Conservation (phyloP, 1,140 invertebrate genomes). For the Lycorma delicatula region DNA sequence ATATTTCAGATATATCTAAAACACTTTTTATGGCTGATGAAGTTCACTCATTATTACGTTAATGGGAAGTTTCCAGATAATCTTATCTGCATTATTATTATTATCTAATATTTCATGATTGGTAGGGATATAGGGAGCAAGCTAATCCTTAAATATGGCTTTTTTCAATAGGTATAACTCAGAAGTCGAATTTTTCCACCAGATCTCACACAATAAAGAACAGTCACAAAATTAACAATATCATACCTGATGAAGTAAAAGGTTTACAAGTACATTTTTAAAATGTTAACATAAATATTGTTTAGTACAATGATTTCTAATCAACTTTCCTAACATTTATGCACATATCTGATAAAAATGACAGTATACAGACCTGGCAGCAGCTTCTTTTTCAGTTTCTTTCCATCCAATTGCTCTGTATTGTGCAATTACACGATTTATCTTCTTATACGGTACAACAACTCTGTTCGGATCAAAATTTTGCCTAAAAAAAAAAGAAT, state of each 20-base stretch:
- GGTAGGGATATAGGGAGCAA: no score
- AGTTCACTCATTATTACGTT: no score
- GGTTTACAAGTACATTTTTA: slow-evolving; percentile 3
- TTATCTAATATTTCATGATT: no score
- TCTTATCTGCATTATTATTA: no score
- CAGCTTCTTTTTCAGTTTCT: slow-evolving; percentile 51
- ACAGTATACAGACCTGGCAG: slow-evolving; percentile 42
- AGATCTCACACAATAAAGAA: neutral
- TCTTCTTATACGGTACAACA: slow-evolving; percentile 47
- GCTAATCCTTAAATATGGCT: no score
- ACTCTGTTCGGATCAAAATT: slow-evolving; percentile 54
- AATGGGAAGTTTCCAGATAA: no score
- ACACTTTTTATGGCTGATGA: no score
- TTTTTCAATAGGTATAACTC: no score
- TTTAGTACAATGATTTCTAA: no score
- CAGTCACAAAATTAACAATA: neutral
- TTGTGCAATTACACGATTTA: slow-evolving; percentile 62
- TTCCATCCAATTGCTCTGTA: slow-evolving; percentile 84
- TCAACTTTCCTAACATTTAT: no score
- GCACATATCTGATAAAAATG: no score
- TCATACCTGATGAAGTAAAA: neutral
- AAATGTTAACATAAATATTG: slow-evolving; percentile 2
- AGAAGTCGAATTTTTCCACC: neutral
- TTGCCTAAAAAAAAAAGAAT: slow-evolving; percentile 47
- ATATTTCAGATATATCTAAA: no score